Base-by-base conservation (phyloP, 2,888 invertebrate genomes). In the Philereme transversata region DNA sequence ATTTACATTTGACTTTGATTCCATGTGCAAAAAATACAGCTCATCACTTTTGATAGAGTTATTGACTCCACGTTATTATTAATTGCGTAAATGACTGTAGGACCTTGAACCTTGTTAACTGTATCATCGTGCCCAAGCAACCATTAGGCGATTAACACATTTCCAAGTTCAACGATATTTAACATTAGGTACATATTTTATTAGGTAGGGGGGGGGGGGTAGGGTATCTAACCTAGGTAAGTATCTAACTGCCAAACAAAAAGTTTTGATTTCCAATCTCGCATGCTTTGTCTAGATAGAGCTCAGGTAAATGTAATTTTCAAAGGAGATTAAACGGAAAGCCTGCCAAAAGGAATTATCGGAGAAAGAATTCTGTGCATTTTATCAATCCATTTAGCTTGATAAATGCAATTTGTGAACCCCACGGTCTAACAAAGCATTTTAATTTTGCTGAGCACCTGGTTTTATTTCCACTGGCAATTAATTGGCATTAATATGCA, bases 41-140 rank as follows among this genome's bases (percentile, higher is more conserved):
- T 44, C 6, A 45, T 8, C 34, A 33, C 43, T 11, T 44, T 46
- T 45, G 4, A 33, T 41, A 4, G 36, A 36, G 46, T 35, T 57
- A 40, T 50, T n/a, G 9, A 35, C 45, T 22, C 22, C 7, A 45
- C 44, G 33, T 57, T 45, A 44, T 43, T n/a, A 51, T 46, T 46
- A 45, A 46, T 34, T 35, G 40, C 22, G 58, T 46, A 55, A 53
- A 41, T 49, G 59, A 57, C 50, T 69, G 60, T 47, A 65, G 64
- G 64, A 66, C 78, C 79, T 78, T 81, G 79, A 80, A 77, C 80
- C 78, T 73, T 67, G 62, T 64, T 67, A 60, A 60, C 66, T 69
- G 47, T 52, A 75, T 70, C 69, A 70, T 71, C 72, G 60, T 58
- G 61, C 64, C 71, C 70, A 61, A 62, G 61, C 67, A 70, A 72